phyloP scores from a whole-genome alignment of 2,113 vertebrate genomes.

The Ardeotis arabs region DNA sequence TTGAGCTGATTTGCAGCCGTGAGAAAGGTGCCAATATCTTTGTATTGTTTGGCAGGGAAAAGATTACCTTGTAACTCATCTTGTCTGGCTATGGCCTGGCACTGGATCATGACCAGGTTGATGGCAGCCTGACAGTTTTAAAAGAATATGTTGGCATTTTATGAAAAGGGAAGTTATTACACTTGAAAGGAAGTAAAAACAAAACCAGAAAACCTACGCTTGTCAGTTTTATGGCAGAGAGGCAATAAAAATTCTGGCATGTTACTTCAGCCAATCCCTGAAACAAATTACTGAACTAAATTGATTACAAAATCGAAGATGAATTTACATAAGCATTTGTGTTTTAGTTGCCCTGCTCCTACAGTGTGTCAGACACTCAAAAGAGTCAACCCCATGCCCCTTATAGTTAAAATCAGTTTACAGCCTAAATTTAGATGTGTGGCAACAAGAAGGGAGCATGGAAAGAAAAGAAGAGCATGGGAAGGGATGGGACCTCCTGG shows the following conservation, averaged over 20 bases:
- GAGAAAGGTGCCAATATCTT: slow-evolving; percentile 56
- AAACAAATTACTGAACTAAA: slow-evolving; percentile 54
- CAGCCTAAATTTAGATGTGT: slow-evolving; percentile 46
- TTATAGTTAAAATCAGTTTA: slow-evolving; percentile 50
- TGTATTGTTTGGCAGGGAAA: slow-evolving; percentile 49
- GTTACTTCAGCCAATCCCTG: slow-evolving; percentile 35
- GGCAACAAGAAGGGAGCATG: slow-evolving; percentile 8
- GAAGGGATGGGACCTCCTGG: slow-evolving; percentile 55
- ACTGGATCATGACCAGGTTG: slow-evolving; percentile 55
- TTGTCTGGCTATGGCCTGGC: slow-evolving; percentile 55
- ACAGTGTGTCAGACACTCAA: not conserved
- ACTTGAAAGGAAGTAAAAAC: slow-evolving; percentile 67
- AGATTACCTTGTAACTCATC: slow-evolving; percentile 63
- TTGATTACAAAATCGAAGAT: slow-evolving; percentile 62
- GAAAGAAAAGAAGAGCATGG: slow-evolving; percentile 64
- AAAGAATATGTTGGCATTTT: slow-evolving; percentile 65
- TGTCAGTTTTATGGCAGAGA: slow-evolving; percentile 66
- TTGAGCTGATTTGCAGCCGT: slow-evolving; percentile 37
- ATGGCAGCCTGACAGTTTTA: slow-evolving; percentile 58
- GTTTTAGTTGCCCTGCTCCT: slow-evolving; percentile 4
- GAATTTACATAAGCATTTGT: slow-evolving; percentile 48
- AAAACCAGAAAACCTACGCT: slow-evolving; percentile 40
- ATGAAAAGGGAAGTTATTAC: slow-evolving; percentile 66
- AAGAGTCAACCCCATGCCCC: not conserved
- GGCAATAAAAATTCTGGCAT: slow-evolving; percentile 52